Percentiles rank a stretch among this genome's conserved stretches.
Evolutionary conservation across 2,113 vertebrate species (phyloP).

Genomic region (Neogale vison): DNA sequence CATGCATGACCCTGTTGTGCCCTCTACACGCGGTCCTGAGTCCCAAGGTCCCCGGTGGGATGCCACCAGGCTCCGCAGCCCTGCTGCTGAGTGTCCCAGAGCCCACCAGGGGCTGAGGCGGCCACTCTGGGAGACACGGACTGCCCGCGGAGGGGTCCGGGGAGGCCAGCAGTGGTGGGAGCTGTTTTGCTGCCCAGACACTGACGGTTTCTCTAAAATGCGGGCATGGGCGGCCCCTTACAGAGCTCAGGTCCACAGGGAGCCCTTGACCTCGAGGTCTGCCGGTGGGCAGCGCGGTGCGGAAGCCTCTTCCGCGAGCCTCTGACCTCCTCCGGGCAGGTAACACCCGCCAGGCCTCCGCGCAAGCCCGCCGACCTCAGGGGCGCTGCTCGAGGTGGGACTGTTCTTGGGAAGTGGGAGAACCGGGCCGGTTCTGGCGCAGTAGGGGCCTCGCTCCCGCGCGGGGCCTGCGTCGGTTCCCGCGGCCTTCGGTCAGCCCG

Average conservation of each 20-base stretch:
- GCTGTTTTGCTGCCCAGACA: background rate
- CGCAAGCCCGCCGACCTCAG: background rate
- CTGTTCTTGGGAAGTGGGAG: background rate
- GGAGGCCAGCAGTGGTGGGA: no score
- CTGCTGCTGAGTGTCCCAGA: background rate
- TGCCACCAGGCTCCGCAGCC: background rate
- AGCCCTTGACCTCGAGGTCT: background rate
- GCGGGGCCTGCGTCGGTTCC: no score
- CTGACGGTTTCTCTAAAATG: rapidly evolving
- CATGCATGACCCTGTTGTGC: background rate
- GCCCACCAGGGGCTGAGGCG: background rate
- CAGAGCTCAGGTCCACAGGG: background rate
- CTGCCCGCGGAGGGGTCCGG: background rate
- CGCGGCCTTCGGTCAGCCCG: background rate
- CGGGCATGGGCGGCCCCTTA: no score
- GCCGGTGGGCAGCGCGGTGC: background rate
- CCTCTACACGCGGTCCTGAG: background rate
- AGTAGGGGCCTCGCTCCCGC: background rate
- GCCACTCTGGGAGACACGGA: background rate
- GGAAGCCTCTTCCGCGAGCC: background rate
- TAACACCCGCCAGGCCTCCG: background rate
- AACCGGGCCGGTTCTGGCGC: no score
- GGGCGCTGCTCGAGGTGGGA: background rate
- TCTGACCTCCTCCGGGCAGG: background rate
- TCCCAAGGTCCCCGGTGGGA: background rate